These are phyloP conservation scores for Latheticus oryzae DNA, from an alignment of 2,888 invertebrate species.

Conservation along the genomic window DNA sequence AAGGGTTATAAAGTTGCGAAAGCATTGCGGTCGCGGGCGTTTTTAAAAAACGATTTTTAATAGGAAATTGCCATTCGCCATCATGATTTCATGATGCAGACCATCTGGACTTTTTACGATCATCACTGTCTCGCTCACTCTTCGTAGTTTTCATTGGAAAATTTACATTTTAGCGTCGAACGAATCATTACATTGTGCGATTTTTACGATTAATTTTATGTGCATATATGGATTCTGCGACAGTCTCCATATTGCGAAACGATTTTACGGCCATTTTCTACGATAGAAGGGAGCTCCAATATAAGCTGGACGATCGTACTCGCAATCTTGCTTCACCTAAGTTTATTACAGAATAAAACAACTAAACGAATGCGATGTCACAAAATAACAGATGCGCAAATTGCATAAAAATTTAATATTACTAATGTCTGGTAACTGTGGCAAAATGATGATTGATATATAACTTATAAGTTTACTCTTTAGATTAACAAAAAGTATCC, in stretches of 20 bases:
- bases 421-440: no score
- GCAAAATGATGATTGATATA: no score
- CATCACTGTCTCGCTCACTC: constrained; percentile 17
- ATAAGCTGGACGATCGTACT: not conserved
- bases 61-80: constrained; percentile 43
- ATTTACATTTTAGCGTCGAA: constrained; percentile 41
- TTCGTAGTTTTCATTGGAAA: constrained; percentile 15
- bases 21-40: constrained; percentile 44
- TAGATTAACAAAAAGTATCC: no score
- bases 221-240: constrained; percentile 29
- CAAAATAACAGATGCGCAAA: no score
- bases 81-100: constrained; percentile 45
- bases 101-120: constrained; percentile 51
- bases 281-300: not conserved
- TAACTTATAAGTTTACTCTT: no score
- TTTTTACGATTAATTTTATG: constrained; percentile 38
- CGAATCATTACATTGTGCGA: constrained; percentile 41
- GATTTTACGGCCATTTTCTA: constrained; percentile 19
- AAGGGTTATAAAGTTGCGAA: constrained; percentile 54
- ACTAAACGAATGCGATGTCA: no score
- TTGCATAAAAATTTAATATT: no score
- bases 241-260: constrained; percentile 25
- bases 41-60: constrained; percentile 52
- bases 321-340: no score
- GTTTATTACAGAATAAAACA: no score